phyloP scores from a whole-genome alignment of 2,888 invertebrate species.

The Tetrapedia diversipes region DNA sequence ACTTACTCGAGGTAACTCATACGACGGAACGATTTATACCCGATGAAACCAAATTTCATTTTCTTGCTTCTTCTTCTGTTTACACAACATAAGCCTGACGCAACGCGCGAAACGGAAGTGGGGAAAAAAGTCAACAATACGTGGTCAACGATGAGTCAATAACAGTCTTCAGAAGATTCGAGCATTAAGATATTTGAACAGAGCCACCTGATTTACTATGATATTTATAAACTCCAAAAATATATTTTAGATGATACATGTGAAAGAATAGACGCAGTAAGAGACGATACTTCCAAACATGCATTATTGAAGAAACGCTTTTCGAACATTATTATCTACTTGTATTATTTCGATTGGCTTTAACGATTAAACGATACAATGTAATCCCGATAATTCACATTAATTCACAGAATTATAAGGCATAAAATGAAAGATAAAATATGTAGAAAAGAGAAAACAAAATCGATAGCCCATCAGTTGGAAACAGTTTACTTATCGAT shows the following conservation, averaged over 20 bases:
- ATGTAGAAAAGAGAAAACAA: neutral
- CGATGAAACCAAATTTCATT: conserved; percentile 37
- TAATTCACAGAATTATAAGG: neutral
- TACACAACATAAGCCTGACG: conserved; percentile 21
- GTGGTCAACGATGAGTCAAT: conserved; percentile 27
- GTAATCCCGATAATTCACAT: conserved; percentile 42
- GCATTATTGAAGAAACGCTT: conserved; percentile 35
- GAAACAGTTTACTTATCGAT: neutral
- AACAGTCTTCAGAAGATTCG: conserved; percentile 43
- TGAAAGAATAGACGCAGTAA: conserved; percentile 70
- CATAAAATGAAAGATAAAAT: neutral
- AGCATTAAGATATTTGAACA: conserved; percentile 24
- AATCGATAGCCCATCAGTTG: neutral
- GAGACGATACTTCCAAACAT: conserved; percentile 59
- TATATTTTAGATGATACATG: conserved; percentile 53
- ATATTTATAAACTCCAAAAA: conserved; percentile 36
- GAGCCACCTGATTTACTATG: conserved; percentile 16
- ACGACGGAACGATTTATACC: conserved; percentile 21
- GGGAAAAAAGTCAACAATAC: conserved; percentile 20
- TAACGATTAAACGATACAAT: conserved; percentile 34
- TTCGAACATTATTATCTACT: conserved; percentile 25
- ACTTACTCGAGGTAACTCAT: conserved; percentile 40
- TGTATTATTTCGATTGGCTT: conserved; percentile 30
- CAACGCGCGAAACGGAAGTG: conserved; percentile 22
- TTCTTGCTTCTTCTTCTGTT: neutral